These are phyloP conservation scores for Pristionchus arcanus DNA, from an alignment of 2,888 invertebrate genomes.

Conservation along the genomic window DNA sequence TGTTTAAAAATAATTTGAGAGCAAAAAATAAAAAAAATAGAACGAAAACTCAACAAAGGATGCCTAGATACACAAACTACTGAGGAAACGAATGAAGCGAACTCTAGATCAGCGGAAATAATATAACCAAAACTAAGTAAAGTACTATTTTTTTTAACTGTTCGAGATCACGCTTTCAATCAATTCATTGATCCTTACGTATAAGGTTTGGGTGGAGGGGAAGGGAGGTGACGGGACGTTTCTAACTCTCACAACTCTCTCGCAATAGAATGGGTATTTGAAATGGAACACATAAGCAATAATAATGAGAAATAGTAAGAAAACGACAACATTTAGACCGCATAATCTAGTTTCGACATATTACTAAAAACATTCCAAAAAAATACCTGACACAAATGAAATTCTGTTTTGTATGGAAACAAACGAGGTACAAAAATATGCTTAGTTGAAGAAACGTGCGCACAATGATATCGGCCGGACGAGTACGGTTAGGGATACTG, in stretches of 20 bases:
- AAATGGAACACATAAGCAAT: background rate
- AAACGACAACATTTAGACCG: background rate
- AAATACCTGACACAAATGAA: background rate
- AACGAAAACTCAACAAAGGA: conserved; percentile 44
- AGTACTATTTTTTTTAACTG: background rate
- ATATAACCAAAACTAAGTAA: background rate
- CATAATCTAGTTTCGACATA: background rate
- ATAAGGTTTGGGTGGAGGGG: background rate
- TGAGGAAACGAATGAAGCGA: background rate
- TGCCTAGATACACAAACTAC: conserved; percentile 31
- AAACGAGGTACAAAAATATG: background rate
- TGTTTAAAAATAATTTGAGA: background rate
- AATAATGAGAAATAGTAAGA: background rate
- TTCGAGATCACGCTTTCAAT: conserved; percentile 35
- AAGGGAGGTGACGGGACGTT: background rate
- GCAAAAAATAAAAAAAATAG: background rate
- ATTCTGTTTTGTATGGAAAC: background rate
- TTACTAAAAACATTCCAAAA: background rate
- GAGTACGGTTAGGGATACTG: background rate
- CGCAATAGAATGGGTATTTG: background rate
- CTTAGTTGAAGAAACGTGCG: background rate
- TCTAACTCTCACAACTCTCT: conserved; percentile 21
- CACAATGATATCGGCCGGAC: background rate
- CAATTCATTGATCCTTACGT: background rate
- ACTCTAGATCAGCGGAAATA: background rate